Evolutionary conservation across 2,113 vertebrate species (phyloP), one percentile per base, ranked within the genome.

Genomic region (Chloropsis cyanopogon): DNA sequence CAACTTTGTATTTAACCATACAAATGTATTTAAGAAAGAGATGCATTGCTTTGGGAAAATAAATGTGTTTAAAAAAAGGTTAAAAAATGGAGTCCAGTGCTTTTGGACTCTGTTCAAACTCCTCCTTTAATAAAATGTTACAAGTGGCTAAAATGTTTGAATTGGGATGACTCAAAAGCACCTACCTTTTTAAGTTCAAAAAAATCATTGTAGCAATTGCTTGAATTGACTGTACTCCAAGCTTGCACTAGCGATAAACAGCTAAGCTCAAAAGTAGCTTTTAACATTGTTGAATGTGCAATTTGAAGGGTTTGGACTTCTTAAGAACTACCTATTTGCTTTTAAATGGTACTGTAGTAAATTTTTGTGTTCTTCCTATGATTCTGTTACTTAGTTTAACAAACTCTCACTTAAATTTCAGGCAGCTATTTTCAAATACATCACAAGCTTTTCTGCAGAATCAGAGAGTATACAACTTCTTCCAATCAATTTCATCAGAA

Each of bases 341-440:
- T 39, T 84, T 41, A 44, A 70, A 37, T 71, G 19, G 35, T 70
- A 24, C 12, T 75, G 25, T 59, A 65, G 46, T 71, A 60, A 76
- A 19, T 49, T 57, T 81, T 75, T 56, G 12, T 90, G 14, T 86
- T 80, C 24, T 95, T 63, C 26, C 25, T 41, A 3, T 82, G 54
- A 73, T 65, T 75, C 24, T 50, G 18, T 87, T 83, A n/a, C 22
- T 75, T 81, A 39, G 4, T 68, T 85, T 95, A 92, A 96, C 64
- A 44, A 90, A 68, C 25, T 95, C 41, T 96, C 24, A 49, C 53
- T 97, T 92, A 53, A 44, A 79, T 59, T 97, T 53, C 96, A 99
- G 99, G 98, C 98, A 99, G 96, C 97, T 98, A 95, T 99, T 99
- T 97, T 98, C 98, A 89, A 98, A 98, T 57, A 98, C 98, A 44